phyloP scores from a whole-genome alignment of 2,888 invertebrate species.

The Rosalia funebris region DNA sequence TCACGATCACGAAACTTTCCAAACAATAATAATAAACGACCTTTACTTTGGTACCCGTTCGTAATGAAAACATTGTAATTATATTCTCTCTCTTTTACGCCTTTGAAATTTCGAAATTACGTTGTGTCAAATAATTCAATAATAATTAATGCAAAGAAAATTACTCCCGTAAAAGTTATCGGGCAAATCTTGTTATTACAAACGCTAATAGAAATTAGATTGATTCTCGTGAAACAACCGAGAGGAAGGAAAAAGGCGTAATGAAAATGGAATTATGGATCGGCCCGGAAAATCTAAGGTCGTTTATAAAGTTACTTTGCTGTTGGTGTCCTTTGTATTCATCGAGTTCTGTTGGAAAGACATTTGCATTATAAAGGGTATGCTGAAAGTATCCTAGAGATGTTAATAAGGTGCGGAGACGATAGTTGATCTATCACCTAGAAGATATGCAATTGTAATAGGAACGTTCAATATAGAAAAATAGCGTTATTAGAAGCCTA shows the following conservation, averaged over 20 bases:
- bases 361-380: neutral
- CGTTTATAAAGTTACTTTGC: neutral
- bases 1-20: too few species aligned
- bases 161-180: constrained; percentile 11
- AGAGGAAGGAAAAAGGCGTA: constrained; percentile 8
- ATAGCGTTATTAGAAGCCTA: too few species aligned
- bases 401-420: neutral
- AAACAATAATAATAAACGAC: too few species aligned
- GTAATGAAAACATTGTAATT: too few species aligned
- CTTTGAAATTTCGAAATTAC: too few species aligned
- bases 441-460: too few species aligned
- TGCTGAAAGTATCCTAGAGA: neutral
- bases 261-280: constrained; percentile 21
- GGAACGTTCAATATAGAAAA: too few species aligned
- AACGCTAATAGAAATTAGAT: constrained; percentile 24
- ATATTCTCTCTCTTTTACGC: too few species aligned
- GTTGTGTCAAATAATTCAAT: too few species aligned
- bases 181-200: constrained; percentile 16
- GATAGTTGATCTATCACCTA: too few species aligned
- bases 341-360: neutral
- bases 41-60: too few species aligned
- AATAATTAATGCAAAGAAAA: constrained; percentile 20
- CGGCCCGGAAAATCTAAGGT: neutral
- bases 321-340: neutral
- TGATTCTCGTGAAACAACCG: constrained; percentile 11